A percentile compares a stretch with the other conserved stretches of the same genome.
phyloP scores from a whole-genome alignment of 2,797 vertebrate species.

The Betta splendens region DNA sequence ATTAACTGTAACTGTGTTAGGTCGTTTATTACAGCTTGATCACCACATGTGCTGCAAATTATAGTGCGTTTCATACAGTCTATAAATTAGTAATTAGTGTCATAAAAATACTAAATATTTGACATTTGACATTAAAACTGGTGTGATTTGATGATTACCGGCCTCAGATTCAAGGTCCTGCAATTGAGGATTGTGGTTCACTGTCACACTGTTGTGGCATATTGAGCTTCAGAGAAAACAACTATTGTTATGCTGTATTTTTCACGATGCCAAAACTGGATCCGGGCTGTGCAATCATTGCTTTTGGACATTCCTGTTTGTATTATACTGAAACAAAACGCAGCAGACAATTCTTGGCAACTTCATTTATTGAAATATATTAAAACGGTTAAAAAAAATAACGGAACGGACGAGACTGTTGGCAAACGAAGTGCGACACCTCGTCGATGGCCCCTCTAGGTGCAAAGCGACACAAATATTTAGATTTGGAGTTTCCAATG shows the following conservation, averaged over 20 bases:
- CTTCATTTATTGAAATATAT: not conserved
- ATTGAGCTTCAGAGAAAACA: not conserved
- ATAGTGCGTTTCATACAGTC: too few relatives aligned
- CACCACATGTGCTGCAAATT: too few relatives aligned
- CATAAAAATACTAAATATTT: too few relatives aligned
- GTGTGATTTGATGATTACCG: not conserved
- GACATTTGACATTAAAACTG: not conserved
- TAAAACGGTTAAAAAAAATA: not conserved
- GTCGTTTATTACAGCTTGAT: too few relatives aligned
- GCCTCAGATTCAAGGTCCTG: not conserved
- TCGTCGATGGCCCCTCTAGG: not conserved
- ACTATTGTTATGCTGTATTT: not conserved
- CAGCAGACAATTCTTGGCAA: not conserved
- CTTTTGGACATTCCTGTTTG: not conserved
- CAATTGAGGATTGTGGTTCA: not conserved
- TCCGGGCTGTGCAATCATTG: not conserved
- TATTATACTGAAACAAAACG: not conserved
- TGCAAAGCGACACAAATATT: not conserved
- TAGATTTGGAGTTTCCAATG: too few relatives aligned
- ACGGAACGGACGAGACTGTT: not conserved
- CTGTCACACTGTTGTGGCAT: not conserved
- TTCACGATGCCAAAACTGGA: not conserved
- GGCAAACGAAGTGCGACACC: not conserved
- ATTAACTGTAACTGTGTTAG: too few relatives aligned
- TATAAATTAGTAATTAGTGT: too few relatives aligned